Percentiles rank a stretch among this genome's conserved stretches.
These are phyloP conservation scores for Pseudopipra pipra DNA, from an alignment of 2,113 vertebrate genomes.

Conservation along the genomic window DNA sequence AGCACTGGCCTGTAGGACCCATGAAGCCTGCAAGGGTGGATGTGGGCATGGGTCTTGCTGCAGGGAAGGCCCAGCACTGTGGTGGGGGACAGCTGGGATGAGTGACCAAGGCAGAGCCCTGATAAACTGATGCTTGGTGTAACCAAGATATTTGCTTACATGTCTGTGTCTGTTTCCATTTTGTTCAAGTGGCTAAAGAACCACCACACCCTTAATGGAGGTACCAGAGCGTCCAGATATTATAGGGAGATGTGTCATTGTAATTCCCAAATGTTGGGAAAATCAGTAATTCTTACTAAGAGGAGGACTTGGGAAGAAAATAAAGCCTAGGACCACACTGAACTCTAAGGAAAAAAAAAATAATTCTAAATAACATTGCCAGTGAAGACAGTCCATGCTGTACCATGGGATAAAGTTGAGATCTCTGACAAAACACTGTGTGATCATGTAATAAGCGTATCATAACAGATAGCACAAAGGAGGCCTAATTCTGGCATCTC, in stretches of 20 bases:
- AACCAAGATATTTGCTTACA: not conserved
- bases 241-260: not conserved
- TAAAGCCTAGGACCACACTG: not conserved
- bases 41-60: not conserved
- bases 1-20: not conserved
- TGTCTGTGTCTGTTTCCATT: not conserved
- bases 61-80: not conserved
- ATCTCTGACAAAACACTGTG: not conserved
- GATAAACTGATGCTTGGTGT: not conserved
- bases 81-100: not conserved
- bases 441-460: not conserved
- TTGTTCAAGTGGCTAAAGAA: not conserved
- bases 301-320: not conserved
- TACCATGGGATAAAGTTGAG: not conserved
- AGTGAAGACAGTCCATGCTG: not conserved
- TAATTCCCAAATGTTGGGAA: not conserved
- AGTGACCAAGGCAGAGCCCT: not conserved
- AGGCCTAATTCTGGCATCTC: constrained; percentile 9
- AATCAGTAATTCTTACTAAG: not conserved
- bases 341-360: not conserved
- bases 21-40: not conserved
- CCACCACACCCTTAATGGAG: not conserved
- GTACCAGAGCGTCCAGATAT: not conserved
- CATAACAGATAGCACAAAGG: not conserved
- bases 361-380: not conserved